Evolutionary conservation across 2,113 vertebrate genomes (phyloP), one percentile per base, ranked within the genome.

Genomic region (Phalacrocorax aristotelis): DNA sequence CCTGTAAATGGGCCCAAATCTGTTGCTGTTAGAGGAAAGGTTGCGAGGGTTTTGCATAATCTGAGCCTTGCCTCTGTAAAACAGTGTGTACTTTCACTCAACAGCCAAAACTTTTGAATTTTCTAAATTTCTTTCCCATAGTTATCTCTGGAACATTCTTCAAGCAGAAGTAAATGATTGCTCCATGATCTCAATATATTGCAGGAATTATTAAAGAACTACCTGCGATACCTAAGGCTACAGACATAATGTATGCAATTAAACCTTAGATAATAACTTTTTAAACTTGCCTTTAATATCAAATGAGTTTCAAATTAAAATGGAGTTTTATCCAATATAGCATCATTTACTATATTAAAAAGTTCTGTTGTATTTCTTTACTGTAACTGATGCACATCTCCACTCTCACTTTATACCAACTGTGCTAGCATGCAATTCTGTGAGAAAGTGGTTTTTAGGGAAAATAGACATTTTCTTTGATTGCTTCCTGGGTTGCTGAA

Each of bases 231-330:
- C 97, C 95, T 89, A 32, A 91, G 96, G 95, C 93, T 95, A 94
- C 71, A 87, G 95, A 84, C 3, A n/a, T 92, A 93, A 90, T 66
- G 72, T 75, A 83, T 83, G 89, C 79, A 96, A 95, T 95, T 97
- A 94, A 95, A 87, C 30, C 80, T 90, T 20, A 84, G 95, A 90
- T 94, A 96, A 96, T 96, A 87, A 95, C 68, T 95, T 96, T 58
- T 87, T 9, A 52, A 92, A 93, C 48, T 97, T 68, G 68, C 38
- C 85, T 89, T 95, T 84, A 90, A 89, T 97, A 94, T 71, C 76
- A 75, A 83, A 27, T 2, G 27, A 51, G 27, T 80, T 96, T 95
- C 30, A 90, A 92, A 95, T 96, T 81, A 92, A 95, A 96, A 83
- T 94, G 76, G 72, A 92, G 36, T 86, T 86, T 92, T 89, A 86